Conservation (phyloP, 2,888 invertebrate species). For the Pycnomerus fuliginosus region DNA sequence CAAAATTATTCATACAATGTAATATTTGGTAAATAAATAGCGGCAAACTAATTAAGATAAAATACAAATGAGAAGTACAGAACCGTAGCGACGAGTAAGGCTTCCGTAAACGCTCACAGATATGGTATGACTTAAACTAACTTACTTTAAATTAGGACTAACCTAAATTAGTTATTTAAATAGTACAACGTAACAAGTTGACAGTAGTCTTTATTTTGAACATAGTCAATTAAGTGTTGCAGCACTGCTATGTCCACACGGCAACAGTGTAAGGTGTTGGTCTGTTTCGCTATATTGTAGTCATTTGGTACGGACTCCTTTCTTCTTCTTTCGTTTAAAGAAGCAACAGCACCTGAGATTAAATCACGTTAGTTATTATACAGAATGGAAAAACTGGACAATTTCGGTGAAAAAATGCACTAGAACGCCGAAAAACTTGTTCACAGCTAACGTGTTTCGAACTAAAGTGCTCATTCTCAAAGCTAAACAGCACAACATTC, state of each 20-base stretch:
- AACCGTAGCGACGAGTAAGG: conserved; percentile 47
- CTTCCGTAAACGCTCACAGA: conserved; percentile 48
- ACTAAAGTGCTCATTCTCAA: no score
- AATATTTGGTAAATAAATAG: conserved; percentile 47
- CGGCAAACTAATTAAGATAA: conserved; percentile 27
- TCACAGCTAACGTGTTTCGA: no score
- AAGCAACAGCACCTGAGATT: conserved; percentile 95
- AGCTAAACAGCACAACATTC: no score
- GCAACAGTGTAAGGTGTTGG: conserved; percentile 53
- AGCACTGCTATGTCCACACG: conserved; percentile 53
- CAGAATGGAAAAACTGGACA: no score
- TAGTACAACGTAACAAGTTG: conserved; percentile 49
- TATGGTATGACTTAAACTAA: conserved; percentile 51
- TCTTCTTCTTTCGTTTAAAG: conserved; percentile 99
- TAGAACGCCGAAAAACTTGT: no score
- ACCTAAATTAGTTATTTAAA: conserved; percentile 49
- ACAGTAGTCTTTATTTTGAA: conserved; percentile 42
- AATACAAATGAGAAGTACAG: conserved; percentile 34
- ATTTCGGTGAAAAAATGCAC: no score
- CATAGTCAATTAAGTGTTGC: conserved; percentile 45
- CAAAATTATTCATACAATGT: conserved; percentile 39
- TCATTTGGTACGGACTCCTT: conserved; percentile 58
- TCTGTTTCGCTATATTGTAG: conserved; percentile 54
- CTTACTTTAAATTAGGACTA: conserved; percentile 49
- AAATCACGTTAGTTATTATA: no score